phyloP scores from a whole-genome alignment of 2,797 vertebrate genomes.

The Picus viridis region DNA sequence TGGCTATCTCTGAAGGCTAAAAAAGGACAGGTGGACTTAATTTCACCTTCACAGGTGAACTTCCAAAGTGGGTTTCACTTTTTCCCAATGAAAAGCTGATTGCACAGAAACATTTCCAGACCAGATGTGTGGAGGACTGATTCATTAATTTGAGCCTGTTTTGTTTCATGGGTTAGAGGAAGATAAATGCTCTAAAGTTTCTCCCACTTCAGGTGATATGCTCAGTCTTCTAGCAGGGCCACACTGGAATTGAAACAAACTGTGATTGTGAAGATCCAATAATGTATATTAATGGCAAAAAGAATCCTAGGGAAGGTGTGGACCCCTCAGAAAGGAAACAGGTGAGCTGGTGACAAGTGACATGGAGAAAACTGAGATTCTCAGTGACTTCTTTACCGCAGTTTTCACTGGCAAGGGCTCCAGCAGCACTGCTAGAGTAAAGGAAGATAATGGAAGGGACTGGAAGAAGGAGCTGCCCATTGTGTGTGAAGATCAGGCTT shows the following conservation, averaged over 20 bases:
- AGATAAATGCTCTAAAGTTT: constrained; percentile 15
- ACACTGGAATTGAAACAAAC: not conserved
- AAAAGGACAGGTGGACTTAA: not conserved
- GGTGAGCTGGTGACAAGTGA: too few relatives aligned
- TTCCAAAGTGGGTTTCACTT: not conserved
- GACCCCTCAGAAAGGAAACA: too few relatives aligned
- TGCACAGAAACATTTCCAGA: constrained; percentile 14
- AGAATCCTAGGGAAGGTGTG: too few relatives aligned
- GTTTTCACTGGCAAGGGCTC: too few relatives aligned
- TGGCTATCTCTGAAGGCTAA: not conserved
- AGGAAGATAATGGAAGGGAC: too few relatives aligned
- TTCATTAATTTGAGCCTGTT: constrained; percentile 1
- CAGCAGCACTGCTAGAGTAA: too few relatives aligned
- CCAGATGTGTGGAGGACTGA: not conserved
- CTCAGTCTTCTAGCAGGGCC: not conserved
- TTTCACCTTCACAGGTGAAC: not conserved
- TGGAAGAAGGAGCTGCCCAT: too few relatives aligned
- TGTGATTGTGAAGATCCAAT: not conserved
- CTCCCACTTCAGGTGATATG: not conserved
- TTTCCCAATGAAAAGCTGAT: not conserved
- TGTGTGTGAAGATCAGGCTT: too few relatives aligned
- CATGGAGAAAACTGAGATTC: too few relatives aligned
- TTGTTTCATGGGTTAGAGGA: constrained; percentile 23
- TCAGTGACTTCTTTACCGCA: too few relatives aligned
- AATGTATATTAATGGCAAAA: not conserved